phyloP scores from a whole-genome alignment of 2,113 vertebrate species.

The Phrynocephalus versicolor region DNA sequence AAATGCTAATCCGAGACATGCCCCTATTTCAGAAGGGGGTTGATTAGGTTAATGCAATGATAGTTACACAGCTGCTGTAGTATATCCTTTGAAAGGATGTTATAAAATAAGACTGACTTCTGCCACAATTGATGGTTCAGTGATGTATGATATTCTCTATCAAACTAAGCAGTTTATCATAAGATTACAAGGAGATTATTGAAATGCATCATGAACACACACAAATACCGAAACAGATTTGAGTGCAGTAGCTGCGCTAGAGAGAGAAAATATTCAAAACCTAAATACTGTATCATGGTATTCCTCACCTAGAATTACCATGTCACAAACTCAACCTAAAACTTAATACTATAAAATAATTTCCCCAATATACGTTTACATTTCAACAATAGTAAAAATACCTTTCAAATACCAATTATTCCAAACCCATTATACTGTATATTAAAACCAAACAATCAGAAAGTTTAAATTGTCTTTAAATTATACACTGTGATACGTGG shows the following conservation, averaged over 20 bases:
- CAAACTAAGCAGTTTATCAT: conserved; percentile 59
- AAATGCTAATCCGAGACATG: conserved; percentile 56
- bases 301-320: neutral
- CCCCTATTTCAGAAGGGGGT: conserved; percentile 37
- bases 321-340: neutral
- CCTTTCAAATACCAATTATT: neutral
- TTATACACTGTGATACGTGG: no score
- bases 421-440: no score
- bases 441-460: no score
- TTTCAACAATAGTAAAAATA: neutral
- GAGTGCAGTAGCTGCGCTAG: conserved; percentile 19
- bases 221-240: conserved; percentile 30
- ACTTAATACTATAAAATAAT: neutral
- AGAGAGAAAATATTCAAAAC: neutral
- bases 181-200: conserved; percentile 65
- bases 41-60: conserved; percentile 57
- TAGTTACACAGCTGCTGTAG: conserved; percentile 44
- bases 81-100: conserved; percentile 35
- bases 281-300: neutral
- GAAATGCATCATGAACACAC: conserved; percentile 51
- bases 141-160: conserved; percentile 50
- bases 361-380: neutral
- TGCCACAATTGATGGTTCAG: conserved; percentile 25
- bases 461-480: no score
- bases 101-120: conserved; percentile 41